These are phyloP conservation scores for Eupithecia subumbrata DNA, from an alignment of 2,888 invertebrate species.

Conservation along the genomic window DNA sequence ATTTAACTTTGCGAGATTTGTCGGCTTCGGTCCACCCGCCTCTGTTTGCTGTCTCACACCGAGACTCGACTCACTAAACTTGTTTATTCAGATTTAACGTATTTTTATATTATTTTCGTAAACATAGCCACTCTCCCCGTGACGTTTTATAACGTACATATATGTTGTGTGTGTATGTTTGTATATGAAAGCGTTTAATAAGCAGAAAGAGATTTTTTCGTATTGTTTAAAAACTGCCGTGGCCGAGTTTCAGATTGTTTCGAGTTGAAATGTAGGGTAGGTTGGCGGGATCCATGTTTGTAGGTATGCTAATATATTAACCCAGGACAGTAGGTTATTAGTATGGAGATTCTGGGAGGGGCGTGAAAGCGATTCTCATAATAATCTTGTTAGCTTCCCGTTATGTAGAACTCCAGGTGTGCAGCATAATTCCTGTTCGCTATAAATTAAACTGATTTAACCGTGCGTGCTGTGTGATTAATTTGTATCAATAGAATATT, in stretches of 20 bases:
- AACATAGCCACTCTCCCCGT: constrained; percentile 38
- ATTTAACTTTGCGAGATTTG: constrained; percentile 52
- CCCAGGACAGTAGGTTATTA: constrained; percentile 49
- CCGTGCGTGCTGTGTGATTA: constrained; percentile 14
- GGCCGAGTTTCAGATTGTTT: constrained; percentile 44
- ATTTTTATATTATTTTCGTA: constrained; percentile 47
- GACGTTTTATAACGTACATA: constrained; percentile 50
- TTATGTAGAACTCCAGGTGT: constrained; percentile 37
- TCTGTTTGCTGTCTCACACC: constrained; percentile 45
- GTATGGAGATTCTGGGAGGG: constrained; percentile 46
- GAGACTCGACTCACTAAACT: constrained; percentile 64
- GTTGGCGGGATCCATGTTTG: constrained; percentile 48
- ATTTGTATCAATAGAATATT: constrained; percentile 17
- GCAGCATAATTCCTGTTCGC: constrained; percentile 36
- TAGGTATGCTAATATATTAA: constrained; percentile 56
- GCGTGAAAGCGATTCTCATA: constrained; percentile 39
- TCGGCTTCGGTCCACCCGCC: constrained; percentile 44
- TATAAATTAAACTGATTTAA: constrained; percentile 34
- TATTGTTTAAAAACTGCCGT: constrained; percentile 46
- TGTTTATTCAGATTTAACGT: constrained; percentile 58
- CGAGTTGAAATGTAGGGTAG: constrained; percentile 47
- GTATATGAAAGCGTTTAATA: constrained; percentile 52
- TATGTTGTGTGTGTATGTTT: too few relatives aligned
- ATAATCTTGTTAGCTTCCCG: constrained; percentile 41
- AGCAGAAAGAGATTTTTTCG: constrained; percentile 43